Base-by-base conservation (phyloP, 2,113 vertebrate species). In the Pomatorhinus ruficollis region DNA sequence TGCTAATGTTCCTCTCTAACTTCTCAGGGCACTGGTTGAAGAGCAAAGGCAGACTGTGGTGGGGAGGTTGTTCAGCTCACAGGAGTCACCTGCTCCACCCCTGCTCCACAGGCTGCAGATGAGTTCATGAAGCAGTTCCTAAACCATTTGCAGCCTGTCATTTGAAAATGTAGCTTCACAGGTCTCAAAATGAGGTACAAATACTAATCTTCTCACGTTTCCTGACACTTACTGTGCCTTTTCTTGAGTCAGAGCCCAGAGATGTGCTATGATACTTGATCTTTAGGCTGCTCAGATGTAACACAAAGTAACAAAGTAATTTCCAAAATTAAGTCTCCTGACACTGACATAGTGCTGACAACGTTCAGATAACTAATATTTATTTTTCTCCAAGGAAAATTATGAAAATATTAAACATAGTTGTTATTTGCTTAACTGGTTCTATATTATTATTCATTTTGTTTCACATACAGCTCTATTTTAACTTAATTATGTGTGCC, bases 61-160 rank as follows among this genome's bases (percentile, higher is more conserved):
- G 11, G 13, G 13, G 11, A 23, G 8, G 39, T 40, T 42, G 56
- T 63, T 83, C 57, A 75, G 44, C 31, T 72, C 42, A 30, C 52
- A 35, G 0, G 1, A n/a, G 20, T 53, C 31, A 37, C 25, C 19
- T 2, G 3, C n/a, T 63, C 39, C 12, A 2, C 20, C 33, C 35
- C 47, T 4, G 2, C 45, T 56, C 53, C 53, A 56, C 37, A 76
- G 15, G 23, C 37, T 61, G 63, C 70, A 83, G 70, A 72, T 52
- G 44, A 79, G 12, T 33, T 93, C 31, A 20, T 4, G 28, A 88
- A 82, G 28, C 66, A 44, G 13, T 35, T 93, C 44, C 61, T 53
- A 85, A 79, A 72, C 10, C 49, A 76, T 76, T 64, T 93, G 53
- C 56, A 79, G 61, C 18, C 59, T 45, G 23, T 18, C 35, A 25